Evolutionary conservation across 2,797 vertebrate genomes (phyloP).

Genomic region (Bovichtus diacanthus): DNA sequence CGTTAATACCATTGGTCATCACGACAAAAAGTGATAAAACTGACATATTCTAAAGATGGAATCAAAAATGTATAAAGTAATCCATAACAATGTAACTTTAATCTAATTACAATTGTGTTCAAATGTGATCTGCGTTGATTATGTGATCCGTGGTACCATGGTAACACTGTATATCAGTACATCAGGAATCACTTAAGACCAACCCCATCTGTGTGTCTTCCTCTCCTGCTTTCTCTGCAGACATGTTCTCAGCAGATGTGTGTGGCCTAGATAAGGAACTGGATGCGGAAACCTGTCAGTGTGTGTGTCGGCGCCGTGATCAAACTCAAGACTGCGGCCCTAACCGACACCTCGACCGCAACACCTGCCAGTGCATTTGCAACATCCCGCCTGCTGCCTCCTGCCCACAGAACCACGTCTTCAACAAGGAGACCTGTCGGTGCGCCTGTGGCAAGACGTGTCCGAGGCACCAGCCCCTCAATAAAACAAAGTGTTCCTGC

Average conservation of each 20-base stretch:
- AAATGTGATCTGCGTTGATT: no score
- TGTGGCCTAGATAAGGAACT: conserved; percentile 93
- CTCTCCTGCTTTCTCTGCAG: conserved; percentile 65
- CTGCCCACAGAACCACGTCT: conserved; percentile 85
- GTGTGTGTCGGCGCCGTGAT: conserved; percentile 87
- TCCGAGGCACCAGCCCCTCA: conserved; percentile 91
- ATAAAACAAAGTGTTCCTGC: conserved; percentile 91
- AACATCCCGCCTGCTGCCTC: conserved; percentile 82
- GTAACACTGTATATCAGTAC: background rate
- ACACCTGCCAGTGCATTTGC: conserved; percentile 92
- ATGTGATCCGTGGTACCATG: no score
- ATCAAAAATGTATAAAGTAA: no score
- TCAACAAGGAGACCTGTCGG: conserved; percentile 92
- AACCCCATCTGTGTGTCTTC: background rate
- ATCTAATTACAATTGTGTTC: no score
- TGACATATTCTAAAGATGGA: no score
- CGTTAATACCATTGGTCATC: no score
- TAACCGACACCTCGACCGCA: conserved; percentile 88
- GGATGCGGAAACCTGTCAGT: conserved; percentile 94
- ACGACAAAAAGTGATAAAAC: no score
- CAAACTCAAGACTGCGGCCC: conserved; percentile 87
- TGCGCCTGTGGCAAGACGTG: conserved; percentile 91
- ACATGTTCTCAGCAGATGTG: conserved; percentile 83
- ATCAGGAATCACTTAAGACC: background rate
- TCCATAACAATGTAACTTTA: no score